Base-by-base conservation (phyloP, 2,797 vertebrate genomes). In the Neosilurus hyrtlii region DNA sequence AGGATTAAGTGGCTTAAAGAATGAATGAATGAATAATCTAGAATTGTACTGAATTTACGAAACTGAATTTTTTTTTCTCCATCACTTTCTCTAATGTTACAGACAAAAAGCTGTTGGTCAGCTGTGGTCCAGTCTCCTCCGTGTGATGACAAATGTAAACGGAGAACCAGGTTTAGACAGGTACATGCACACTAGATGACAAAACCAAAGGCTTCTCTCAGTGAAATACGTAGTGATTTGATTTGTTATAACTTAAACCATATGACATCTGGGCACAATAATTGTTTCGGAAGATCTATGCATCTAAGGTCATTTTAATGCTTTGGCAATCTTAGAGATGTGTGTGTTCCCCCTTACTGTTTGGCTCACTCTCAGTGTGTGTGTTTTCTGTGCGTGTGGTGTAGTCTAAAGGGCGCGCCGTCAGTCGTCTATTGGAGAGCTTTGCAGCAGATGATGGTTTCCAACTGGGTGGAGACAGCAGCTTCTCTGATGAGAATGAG, bases 401-500 rank as follows among this genome's bases (percentile, higher is more conserved):
- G 26, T 88, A 93, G 94, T 89, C 91, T 83, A 98, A 97, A 62
- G 97, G 97, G 82, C 95, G 97, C 10, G 97, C 97, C 0, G 97
- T 99, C 88, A 98, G 98, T 89, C 97, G 96, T 86, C 94, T 99
- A 35, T 95, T 99, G 94, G 96, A 98, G 90, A 98, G 97, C 90
- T 98, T 99, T 90, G 97, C 97, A 0, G 97, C 97, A 0, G 97
- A 99, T 51, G 97, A 99, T 86, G 96, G 97, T 88, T 99, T 99
- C 82, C 96, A 97, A 82, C 96, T 97, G 90, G 97, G 96, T 82
- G 97, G 95, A 86, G 95, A 97, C 86, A 97, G 96, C 84, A 99
- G 97, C 92, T 99, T 99, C 92, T 99, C 98, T 0, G 98, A 99
- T 83, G 97, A 98, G 30, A 97, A 99, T 81, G 96, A 96, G 83